Conservation (phyloP, 2,888 invertebrate species). For the Cremastinae sp. region DNA sequence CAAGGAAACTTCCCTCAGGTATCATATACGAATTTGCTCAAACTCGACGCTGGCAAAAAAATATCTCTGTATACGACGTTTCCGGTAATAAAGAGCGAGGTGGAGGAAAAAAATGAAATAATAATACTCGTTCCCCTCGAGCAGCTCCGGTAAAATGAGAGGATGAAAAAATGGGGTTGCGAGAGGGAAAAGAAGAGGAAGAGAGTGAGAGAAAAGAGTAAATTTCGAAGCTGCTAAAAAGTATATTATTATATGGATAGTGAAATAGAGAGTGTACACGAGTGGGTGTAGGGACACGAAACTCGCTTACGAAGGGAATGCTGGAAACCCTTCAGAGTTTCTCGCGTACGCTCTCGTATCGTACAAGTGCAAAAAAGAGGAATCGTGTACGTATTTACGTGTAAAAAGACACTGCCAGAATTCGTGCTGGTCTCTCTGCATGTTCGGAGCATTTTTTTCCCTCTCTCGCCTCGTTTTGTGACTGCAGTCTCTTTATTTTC, state of each 20-base stretch:
- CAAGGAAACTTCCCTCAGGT: constrained; percentile 79
- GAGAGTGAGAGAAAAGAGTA: not conserved
- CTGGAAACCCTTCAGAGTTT: constrained; percentile 33
- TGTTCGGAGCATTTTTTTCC: constrained; percentile 23
- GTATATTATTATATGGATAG: constrained; percentile 33
- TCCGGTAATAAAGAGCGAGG: not conserved
- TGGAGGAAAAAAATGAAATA: constrained; percentile 16
- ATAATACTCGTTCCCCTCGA: constrained; percentile 28
- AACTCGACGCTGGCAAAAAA: constrained; percentile 18
- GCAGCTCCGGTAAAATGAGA: constrained; percentile 11
- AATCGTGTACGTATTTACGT: constrained; percentile 20
- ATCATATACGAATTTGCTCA: constrained; percentile 39
- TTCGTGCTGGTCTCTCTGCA: constrained; percentile 5
- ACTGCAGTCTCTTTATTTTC: constrained; percentile 17
- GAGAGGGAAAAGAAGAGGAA: not conserved
- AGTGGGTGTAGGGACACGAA: constrained; percentile 12
- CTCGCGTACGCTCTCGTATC: constrained; percentile 31
- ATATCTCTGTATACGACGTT: constrained; percentile 23
- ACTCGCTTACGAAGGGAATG: constrained; percentile 41
- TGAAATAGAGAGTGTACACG: constrained; percentile 33
- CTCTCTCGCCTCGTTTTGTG: not conserved
- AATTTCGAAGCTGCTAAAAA: constrained; percentile 19
- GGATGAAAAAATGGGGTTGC: constrained; percentile 14
- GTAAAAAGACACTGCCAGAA: constrained; percentile 14
- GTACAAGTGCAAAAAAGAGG: constrained; percentile 18